Base-by-base conservation (phyloP, 2,888 invertebrate species). In the Ethmia dodecea region DNA sequence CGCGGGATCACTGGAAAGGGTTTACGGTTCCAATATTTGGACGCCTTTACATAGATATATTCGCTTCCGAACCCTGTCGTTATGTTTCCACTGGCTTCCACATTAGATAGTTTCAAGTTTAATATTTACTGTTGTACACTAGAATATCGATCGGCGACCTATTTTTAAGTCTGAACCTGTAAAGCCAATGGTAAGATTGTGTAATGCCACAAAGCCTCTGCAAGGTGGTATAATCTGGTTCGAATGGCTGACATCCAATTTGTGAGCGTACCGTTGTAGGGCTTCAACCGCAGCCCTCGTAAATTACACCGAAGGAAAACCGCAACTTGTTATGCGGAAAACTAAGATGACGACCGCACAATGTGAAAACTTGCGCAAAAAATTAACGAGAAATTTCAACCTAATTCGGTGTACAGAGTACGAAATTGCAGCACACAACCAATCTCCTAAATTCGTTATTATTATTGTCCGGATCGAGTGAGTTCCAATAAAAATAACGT, bases 11-110 rank as follows among this genome's bases (percentile, higher is more conserved):
- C 63, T 57, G 57, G 53, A 61, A 70, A 71, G 68, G 77, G 78
- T 79, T 78, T 78, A 79, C 63, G 69, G 70, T 79, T 83, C 73
- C 77, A 75, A 81, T 81, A 78, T 77, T 78, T 64, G 70, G 65
- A 54, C 60, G 55, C 52, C 57, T 57, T 56, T 55, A 55, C 50
- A 49, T 53, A 50, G 52, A 52, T 52, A n/a, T n/a, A n/a, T n/a
- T n/a, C n/a, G n/a, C n/a, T n/a, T n/a, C 57, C 52, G 48, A 57
- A 55, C 57, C n/a, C 3, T n/a, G 8, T 22, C n/a, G 22, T 8
- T 22, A 22, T n/a, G n/a, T 22, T n/a, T n/a, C n/a, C n/a, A n/a
- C n/a, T n/a, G n/a, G n/a, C 35, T 31, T n/a, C 18, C 18, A 11
- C 10, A 12, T 11, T 14, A 11, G 14, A 31, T 11, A 25, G 14